These are phyloP conservation scores for Platanista minor DNA, from an alignment of 2,113 vertebrate genomes.

Conservation along the genomic window DNA sequence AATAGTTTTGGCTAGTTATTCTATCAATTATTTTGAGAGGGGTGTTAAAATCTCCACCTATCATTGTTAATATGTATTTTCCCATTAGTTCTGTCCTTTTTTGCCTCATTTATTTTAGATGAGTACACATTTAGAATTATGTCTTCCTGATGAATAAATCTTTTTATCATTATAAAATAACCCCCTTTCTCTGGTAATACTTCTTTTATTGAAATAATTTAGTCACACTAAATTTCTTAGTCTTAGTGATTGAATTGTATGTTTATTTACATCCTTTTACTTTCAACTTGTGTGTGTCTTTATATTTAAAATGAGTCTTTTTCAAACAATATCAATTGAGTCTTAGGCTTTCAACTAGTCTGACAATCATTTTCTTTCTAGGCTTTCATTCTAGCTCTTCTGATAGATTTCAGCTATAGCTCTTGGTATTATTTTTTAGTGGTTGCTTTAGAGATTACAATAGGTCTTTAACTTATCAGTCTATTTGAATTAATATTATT, in stretches of 20 bases:
- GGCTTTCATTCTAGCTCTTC: not conserved
- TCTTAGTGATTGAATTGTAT: not conserved
- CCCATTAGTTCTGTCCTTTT: not conserved
- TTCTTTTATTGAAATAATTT: not conserved
- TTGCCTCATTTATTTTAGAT: not conserved
- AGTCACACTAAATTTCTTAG: not conserved
- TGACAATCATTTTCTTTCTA: not conserved
- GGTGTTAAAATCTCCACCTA: not conserved
- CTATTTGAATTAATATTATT: not conserved
- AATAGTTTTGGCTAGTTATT: not conserved
- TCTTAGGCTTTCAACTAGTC: not conserved
- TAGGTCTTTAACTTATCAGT: not conserved
- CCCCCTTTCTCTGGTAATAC: not conserved
- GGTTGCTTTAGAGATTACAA: not conserved
- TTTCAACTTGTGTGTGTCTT: not conserved
- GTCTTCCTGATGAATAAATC: not conserved
- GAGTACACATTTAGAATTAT: not conserved
- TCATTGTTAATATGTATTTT: not conserved
- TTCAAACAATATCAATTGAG: not conserved
- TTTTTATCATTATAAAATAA: not conserved
- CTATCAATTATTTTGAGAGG: not conserved
- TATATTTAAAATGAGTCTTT: not conserved
- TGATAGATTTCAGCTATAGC: not conserved
- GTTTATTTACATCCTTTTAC: not conserved
- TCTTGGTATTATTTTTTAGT: not conserved